Conservation (phyloP, 2,797 vertebrate genomes). For the Sciurus vulgaris region DNA sequence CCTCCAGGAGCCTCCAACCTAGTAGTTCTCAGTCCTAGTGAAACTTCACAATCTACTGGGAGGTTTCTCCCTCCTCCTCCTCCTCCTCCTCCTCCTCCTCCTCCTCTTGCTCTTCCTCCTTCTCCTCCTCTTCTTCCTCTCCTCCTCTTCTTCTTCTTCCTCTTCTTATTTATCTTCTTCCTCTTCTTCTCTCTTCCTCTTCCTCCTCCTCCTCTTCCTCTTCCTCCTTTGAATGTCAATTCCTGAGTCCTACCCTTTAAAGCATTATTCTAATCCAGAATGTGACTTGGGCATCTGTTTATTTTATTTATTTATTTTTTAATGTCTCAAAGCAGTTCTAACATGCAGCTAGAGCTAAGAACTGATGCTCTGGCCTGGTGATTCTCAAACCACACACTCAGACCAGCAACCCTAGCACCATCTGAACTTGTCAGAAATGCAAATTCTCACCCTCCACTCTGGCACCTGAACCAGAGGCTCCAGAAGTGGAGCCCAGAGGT, state of each 20-base stretch:
- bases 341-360: background rate
- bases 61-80: too few relatives aligned
- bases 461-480: background rate
- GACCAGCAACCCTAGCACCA: background rate
- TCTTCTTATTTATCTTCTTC: too few relatives aligned
- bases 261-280: background rate
- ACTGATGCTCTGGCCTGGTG: background rate
- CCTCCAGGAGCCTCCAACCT: background rate
- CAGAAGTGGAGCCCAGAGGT: background rate
- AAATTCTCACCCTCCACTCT: background rate
- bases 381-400: background rate
- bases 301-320: background rate
- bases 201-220: too few relatives aligned
- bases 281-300: background rate
- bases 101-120: too few relatives aligned
- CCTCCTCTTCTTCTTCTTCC: too few relatives aligned
- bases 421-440: background rate
- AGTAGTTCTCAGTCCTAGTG: background rate
- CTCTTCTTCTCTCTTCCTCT: accelerated
- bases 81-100: too few relatives aligned
- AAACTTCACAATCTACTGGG: background rate
- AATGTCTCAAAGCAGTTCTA: background rate
- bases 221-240: background rate
- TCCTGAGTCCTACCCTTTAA: background rate
- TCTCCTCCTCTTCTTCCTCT: too few relatives aligned